Conservation (phyloP, 2,888 invertebrate genomes). For the Frankliniella intonsa region DNA sequence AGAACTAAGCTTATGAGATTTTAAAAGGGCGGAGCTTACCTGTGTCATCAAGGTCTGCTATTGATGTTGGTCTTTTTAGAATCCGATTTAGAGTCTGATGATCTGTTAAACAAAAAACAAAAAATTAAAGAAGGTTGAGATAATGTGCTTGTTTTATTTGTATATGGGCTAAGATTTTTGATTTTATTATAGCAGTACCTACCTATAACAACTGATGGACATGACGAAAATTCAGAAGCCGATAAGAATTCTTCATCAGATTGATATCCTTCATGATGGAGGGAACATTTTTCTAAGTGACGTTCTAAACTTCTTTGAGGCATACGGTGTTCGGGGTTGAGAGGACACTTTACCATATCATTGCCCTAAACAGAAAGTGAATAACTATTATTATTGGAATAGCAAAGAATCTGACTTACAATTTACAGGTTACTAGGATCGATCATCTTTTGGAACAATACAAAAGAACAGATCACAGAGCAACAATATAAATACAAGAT, state of each 20-base stretch:
- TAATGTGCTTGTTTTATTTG: not conserved
- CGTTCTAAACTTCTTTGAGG: not conserved
- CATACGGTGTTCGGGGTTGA: not conserved
- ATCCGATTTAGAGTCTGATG: not conserved
- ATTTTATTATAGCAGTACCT: not conserved
- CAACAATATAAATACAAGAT: not conserved
- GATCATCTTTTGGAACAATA: too few relatives aligned
- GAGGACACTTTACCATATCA: not conserved
- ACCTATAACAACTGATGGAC: not conserved
- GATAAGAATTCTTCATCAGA: constrained; percentile 11
- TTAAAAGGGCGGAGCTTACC: not conserved
- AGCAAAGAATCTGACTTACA: too few relatives aligned
- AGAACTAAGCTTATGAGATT: too few relatives aligned
- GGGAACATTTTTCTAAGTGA: not conserved
- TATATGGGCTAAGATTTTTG: not conserved
- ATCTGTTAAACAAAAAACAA: not conserved
- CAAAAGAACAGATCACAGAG: not conserved
- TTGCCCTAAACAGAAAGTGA: too few relatives aligned
- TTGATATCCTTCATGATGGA: not conserved
- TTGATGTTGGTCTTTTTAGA: not conserved
- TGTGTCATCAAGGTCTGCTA: not conserved
- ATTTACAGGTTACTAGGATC: too few relatives aligned
- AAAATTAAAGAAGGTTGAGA: not conserved
- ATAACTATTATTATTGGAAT: too few relatives aligned
- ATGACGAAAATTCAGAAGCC: not conserved